Evolutionary conservation across 2,888 invertebrate genomes (phyloP).

Genomic region (Pseudeuparius sepicola): DNA sequence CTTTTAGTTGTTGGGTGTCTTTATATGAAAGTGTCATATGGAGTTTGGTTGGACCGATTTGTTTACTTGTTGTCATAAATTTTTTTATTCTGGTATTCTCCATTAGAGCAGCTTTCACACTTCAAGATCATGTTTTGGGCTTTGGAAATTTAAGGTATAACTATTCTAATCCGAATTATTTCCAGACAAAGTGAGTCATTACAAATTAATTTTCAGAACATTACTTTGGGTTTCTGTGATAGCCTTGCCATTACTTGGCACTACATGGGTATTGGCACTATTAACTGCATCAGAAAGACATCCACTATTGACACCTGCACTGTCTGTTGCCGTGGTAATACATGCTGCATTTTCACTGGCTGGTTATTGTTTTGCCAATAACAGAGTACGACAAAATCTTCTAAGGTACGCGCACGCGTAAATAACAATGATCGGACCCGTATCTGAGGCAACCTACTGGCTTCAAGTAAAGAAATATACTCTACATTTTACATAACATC

Average conservation of each 20-base stretch:
- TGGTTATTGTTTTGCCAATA: constrained; percentile 81
- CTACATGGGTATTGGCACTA: constrained; percentile 79
- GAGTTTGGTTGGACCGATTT: constrained; percentile 90
- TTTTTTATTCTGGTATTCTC: constrained; percentile 74
- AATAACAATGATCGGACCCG: too few relatives aligned
- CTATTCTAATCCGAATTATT: constrained; percentile 8
- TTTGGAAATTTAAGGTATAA: constrained; percentile 52
- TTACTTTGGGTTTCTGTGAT: constrained; percentile 80
- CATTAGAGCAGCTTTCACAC: constrained; percentile 81
- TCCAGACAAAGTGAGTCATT: not conserved
- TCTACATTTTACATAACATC: too few relatives aligned
- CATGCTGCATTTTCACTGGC: constrained; percentile 78
- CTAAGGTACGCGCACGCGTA: constrained; percentile 40
- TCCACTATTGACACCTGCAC: constrained; percentile 61
- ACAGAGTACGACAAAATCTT: constrained; percentile 70
- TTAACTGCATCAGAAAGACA: constrained; percentile 66
- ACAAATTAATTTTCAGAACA: constrained; percentile 45
- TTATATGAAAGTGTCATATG: constrained; percentile 89
- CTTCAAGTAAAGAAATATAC: too few relatives aligned
- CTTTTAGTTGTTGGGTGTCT: constrained; percentile 83
- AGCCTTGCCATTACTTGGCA: constrained; percentile 72
- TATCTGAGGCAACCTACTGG: too few relatives aligned
- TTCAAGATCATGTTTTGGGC: constrained; percentile 82
- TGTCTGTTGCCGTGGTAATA: constrained; percentile 65
- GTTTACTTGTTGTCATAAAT: constrained; percentile 66